Base-by-base conservation (phyloP, 30 jellyfish, hydroid and myxozoan genomes). In the Hydractinia echinata region DNA sequence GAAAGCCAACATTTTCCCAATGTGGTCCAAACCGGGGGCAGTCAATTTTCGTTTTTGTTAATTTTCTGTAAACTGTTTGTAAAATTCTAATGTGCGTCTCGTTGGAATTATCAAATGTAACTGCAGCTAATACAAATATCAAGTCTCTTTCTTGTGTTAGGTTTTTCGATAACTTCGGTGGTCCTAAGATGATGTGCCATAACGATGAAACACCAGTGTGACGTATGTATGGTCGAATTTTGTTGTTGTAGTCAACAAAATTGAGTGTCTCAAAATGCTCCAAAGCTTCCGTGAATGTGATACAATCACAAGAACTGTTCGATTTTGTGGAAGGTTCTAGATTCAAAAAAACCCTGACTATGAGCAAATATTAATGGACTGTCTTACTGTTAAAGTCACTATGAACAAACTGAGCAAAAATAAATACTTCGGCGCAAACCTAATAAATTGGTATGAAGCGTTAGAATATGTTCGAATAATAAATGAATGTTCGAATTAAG, bases 1-100 rank as follows among this genome's bases (percentile, higher is more conserved):
- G 99, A 55, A 94, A 94, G 4, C 99, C 99, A 71, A 94, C 87
- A 78, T 84, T 78, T 72, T 86, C 96, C 99, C 99, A 94, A 69
- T 94, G 99, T 16, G 89, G 71, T 39, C 99, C 99, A 85, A 82
- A 88, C 66, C 99, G 89, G 18, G 96, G 95, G 53, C 99, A 94
- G 72, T 94, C 96, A 5, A 84, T 81, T 20, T 72, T 85, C 6
- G 95, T 84, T 8, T 94, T 95, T 10, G 99, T 88, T n/a, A 94
- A 82, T 76, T 81, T 80, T 56, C 88, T 88, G 67, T 94, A 94
- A 55, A 88, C 66, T 1, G 99, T 88, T 62, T 94, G 99, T 73
- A 94, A 70, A 10, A 94, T 85, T 86, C 86, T 58, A 14, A 81
- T 30, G 61, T 94, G 99, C 92, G 88, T 82, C 8, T 89, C 87